Evolutionary conservation across 2,888 invertebrate genomes (phyloP), one percentile per base, ranked within the genome.

Genomic region (Drosophila putrida): DNA sequence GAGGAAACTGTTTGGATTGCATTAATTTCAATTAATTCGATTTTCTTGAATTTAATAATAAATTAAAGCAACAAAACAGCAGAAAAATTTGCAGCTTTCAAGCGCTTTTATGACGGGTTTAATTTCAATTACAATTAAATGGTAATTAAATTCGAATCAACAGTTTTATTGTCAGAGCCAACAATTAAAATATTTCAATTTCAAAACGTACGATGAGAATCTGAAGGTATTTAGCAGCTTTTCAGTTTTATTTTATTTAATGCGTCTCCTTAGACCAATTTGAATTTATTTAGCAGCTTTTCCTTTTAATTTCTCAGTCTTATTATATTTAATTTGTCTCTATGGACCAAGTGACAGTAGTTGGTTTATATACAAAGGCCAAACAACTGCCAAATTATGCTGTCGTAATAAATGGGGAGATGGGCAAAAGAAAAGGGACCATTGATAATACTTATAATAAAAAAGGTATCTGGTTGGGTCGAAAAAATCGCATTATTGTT

Each of bases 401-500:
- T 11, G 39, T 33, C 27, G 10, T 49, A 43, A 57, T 50, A 49
- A 47, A 46, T 39, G 47, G 38, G 4, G 31, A 31, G 28, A 13
- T 15, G 5, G 31, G 36, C 5, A 46, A 10, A 4, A 31, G 10
- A 20, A 41, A 51, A n/a, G 33, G 33, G 13, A 11, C 5, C 36
- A 35, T 13, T 41, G 64, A 64, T 63, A 64, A 53, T 59, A 58
- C n/a, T 27, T 28, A 70, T 28, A 55, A 59, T 62, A 36, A 25
- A 55, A 70, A 39, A 25, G n/a, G 38, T 60, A 20, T 43, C 46
- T 28, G 44, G 27, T 55, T 36, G 27, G 20, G 33, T 33, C 6
- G 15, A 39, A 39, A 4, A 61, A 65, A 68, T 59, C 79, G 65
- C 75, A 79, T 76, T 78, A 78, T 65, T 62, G 27, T 78, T 55